Evolutionary conservation across 2,113 vertebrate species (phyloP).

Genomic region (Hemiprocne comata): DNA sequence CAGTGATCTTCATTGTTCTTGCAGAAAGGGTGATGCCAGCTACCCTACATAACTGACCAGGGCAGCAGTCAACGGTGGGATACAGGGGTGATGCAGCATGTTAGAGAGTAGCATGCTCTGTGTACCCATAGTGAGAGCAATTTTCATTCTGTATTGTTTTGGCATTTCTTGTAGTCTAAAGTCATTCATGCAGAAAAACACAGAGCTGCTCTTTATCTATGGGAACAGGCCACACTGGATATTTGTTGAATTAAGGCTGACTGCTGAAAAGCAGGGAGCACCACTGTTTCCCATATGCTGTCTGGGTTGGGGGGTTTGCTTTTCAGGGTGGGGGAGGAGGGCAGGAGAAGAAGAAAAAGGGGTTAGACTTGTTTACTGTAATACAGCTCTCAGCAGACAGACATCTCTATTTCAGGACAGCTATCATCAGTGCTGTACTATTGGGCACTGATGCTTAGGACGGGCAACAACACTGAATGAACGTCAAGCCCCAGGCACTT

Average conservation of each 20-base stretch:
- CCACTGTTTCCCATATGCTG: neutral
- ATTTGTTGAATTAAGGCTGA: constrained; percentile 34
- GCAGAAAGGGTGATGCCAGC: neutral
- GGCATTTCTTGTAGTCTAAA: constrained; percentile 8
- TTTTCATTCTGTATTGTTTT: constrained; percentile 11
- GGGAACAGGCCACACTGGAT: neutral
- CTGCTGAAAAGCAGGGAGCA: neutral
- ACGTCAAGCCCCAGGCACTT: neutral
- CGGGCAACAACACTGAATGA: neutral
- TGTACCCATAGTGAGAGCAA: neutral
- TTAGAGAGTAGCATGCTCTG: neutral
- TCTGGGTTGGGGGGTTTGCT: neutral
- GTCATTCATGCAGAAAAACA: constrained; percentile 5
- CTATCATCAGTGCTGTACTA: neutral
- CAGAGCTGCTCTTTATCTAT: neutral
- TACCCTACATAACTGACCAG: neutral
- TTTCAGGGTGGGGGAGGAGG: neutral
- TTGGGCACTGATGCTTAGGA: neutral
- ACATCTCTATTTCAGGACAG: neutral
- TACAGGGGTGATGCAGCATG: neutral
- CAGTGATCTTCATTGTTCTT: neutral
- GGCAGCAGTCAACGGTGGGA: neutral
- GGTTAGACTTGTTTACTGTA: neutral
- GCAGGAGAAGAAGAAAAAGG: neutral
- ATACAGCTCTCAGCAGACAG: neutral